These are phyloP conservation scores for Tachysurus fulvidraco DNA, from an alignment of 2,113 vertebrate species.

Conservation along the genomic window DNA sequence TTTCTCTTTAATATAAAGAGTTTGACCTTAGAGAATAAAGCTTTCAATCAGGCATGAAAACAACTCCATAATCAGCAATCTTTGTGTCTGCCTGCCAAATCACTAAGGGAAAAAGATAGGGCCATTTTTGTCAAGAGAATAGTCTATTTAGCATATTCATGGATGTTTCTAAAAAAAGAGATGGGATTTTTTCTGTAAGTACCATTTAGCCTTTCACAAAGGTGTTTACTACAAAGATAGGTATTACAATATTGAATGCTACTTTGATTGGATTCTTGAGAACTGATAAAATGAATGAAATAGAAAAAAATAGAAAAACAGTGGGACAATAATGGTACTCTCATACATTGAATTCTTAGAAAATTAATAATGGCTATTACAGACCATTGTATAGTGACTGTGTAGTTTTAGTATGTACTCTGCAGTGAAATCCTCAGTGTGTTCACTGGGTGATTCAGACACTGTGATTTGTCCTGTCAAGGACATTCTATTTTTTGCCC, in stretches of 20 bases:
- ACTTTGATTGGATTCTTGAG: conserved; percentile 5
- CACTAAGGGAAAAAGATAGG: conserved; percentile 28
- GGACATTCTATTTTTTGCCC: not conserved
- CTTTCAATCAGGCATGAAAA: conserved; percentile 31
- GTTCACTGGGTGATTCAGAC: not conserved
- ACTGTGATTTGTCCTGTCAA: not conserved
- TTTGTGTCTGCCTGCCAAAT: conserved; percentile 35
- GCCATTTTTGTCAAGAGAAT: not conserved
- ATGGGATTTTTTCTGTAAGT: not conserved
- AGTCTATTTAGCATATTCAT: conserved; percentile 15
- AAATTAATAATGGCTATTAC: not conserved
- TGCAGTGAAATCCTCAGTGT: not conserved
- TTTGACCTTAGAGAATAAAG: conserved; percentile 11
- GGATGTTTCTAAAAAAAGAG: conserved; percentile 10
- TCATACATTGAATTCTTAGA: not conserved
- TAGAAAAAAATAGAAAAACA: not conserved
- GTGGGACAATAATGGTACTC: not conserved
- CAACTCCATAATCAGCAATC: conserved; percentile 39
- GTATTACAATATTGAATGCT: not conserved
- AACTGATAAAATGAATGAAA: not conserved
- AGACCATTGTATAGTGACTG: not conserved
- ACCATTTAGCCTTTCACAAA: conserved; percentile 14
- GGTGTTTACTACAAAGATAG: not conserved
- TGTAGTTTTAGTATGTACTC: not conserved
- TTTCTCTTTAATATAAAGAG: conserved; percentile 20